These are phyloP conservation scores for Vanessa atalanta DNA, from an alignment of 1,140 invertebrate species.

Conservation along the genomic window DNA sequence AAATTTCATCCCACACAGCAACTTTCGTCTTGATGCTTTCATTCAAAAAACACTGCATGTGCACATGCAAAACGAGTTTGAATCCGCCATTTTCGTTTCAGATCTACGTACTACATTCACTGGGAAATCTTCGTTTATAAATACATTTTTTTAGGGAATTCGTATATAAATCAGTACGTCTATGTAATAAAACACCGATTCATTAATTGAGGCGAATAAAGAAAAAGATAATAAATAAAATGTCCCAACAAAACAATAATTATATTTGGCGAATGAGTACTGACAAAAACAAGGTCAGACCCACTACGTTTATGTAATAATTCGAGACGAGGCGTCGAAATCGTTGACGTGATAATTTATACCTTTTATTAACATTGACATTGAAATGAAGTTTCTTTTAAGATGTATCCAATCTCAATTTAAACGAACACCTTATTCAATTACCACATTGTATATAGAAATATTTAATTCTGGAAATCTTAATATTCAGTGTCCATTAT, in stretches of 20 bases:
- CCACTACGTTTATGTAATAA: constrained; percentile 61
- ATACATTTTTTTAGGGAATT: too few species aligned
- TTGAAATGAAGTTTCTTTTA: constrained; percentile 42
- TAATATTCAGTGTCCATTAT: too few species aligned
- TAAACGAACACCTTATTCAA: background rate
- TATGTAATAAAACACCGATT: constrained; percentile 3
- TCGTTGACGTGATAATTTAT: constrained; percentile 43
- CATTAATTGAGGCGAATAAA: background rate
- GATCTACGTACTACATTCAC: too few species aligned
- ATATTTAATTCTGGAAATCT: too few species aligned
- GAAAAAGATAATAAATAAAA: constrained; percentile 48
- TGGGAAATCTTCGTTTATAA: too few species aligned
- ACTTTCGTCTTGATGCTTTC: too few species aligned
- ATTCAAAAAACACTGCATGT: too few species aligned
- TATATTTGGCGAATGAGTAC: constrained; percentile 43
- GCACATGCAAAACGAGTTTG: too few species aligned
- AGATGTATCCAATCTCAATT: background rate
- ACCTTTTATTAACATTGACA: constrained; percentile 58
- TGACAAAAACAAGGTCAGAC: constrained; percentile 56
- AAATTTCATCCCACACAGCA: too few species aligned
- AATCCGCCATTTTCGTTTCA: too few species aligned
- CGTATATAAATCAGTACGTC: background rate
- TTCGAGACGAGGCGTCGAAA: constrained; percentile 44
- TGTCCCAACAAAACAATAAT: constrained; percentile 51
- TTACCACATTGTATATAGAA: too few species aligned